Percentiles rank a stretch among this genome's conserved stretches.
Evolutionary conservation across 2,113 vertebrate genomes (phyloP).

Genomic region (Vulpes vulpes): DNA sequence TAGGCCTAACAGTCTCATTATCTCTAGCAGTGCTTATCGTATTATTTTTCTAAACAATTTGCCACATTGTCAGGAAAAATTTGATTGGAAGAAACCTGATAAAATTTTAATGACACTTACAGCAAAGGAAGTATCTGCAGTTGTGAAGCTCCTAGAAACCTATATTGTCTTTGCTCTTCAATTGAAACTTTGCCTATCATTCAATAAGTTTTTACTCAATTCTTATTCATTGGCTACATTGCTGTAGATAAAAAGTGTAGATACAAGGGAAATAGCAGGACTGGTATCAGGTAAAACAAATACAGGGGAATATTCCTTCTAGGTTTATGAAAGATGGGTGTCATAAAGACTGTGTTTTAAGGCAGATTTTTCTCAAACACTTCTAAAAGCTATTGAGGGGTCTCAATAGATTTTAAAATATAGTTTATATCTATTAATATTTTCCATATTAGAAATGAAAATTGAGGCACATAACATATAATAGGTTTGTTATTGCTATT

Average conservation of each 20-base stretch:
- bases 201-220: background rate
- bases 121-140: background rate
- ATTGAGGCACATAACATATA: too few relatives aligned
- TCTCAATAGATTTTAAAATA: background rate
- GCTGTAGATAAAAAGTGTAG: background rate
- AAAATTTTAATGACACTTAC: conserved; percentile 22
- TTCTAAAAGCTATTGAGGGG: background rate
- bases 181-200: background rate
- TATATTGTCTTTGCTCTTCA: background rate
- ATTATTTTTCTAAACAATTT: conserved; percentile 50
- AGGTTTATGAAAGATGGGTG: background rate
- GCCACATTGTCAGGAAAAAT: background rate
- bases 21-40: background rate
- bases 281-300: background rate
- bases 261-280: background rate
- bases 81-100: background rate
- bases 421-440: background rate
- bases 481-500: too few relatives aligned
- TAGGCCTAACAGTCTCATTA: background rate
- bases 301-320: background rate
- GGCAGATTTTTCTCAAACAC: background rate
- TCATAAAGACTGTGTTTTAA: background rate
- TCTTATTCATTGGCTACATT: background rate
- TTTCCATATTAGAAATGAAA: conserved; percentile 29
- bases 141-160: background rate